Percentiles rank a stretch among this genome's conserved stretches.
phyloP scores from a whole-genome alignment of 2,888 invertebrate genomes.

The Rhimphoctona megacephalus region DNA sequence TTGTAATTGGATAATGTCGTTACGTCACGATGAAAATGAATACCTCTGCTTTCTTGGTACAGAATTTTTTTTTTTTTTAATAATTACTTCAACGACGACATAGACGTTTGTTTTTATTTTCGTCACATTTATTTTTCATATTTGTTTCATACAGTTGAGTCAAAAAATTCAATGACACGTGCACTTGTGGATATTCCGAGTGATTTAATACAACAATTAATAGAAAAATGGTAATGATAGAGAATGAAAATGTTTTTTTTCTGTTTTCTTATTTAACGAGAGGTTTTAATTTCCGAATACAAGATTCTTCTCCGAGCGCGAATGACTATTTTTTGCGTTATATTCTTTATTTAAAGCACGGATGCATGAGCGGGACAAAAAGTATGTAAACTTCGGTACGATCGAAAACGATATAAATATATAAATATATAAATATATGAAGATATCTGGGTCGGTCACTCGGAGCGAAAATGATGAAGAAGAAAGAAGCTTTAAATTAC shows the following conservation, averaged over 20 bases:
- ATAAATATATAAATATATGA: constrained; percentile 57
- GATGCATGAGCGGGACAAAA: constrained; percentile 49
- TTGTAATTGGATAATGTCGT: neutral
- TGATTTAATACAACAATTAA: neutral
- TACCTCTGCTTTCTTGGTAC: no score
- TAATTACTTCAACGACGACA: neutral
- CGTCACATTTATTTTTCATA: neutral
- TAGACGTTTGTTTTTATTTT: neutral
- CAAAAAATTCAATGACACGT: neutral
- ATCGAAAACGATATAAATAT: constrained; percentile 50
- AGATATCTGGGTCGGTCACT: constrained; percentile 65
- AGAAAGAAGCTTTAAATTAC: constrained; percentile 84
- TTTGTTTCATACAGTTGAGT: neutral
- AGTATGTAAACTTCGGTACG: constrained; percentile 67
- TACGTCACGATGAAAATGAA: neutral
- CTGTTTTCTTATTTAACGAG: neutral
- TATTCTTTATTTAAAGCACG: constrained; percentile 16
- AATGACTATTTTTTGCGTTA: constrained; percentile 29
- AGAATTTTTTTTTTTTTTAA: neutral
- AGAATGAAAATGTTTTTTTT: neutral
- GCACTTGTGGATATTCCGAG: constrained; percentile 5
- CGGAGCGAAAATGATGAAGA: constrained; percentile 73
- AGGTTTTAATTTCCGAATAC: neutral
- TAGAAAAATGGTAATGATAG: neutral
- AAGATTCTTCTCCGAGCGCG: constrained; percentile 17